Evolutionary conservation across 2,888 invertebrate genomes (phyloP).

Genomic region (Drosophila flavopinicola): DNA sequence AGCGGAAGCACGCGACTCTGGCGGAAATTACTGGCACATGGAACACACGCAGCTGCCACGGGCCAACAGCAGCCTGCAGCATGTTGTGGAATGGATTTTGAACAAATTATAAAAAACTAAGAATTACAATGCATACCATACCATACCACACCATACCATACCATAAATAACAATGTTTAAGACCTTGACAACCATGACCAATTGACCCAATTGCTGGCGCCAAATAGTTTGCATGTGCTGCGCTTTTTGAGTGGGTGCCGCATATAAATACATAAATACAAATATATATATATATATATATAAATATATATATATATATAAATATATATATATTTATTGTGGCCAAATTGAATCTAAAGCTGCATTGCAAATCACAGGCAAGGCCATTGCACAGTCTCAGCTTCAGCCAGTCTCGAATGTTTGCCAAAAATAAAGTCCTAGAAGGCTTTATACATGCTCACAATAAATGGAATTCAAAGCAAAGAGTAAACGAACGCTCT

Average conservation of each 20-base stretch:
- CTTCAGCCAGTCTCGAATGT: constrained; percentile 12
- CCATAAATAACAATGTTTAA: constrained; percentile 68
- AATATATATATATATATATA: background rate
- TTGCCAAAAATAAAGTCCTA: constrained; percentile 19
- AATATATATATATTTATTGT: constrained; percentile 9
- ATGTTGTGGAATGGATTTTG: constrained; percentile 39
- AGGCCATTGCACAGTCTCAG: constrained; percentile 27
- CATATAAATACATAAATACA: background rate
- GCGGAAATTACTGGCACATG: constrained; percentile 73
- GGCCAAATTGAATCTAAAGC: constrained; percentile 69
- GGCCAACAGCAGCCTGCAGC: constrained; percentile 12
- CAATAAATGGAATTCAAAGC: constrained; percentile 11
- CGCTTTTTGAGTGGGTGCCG: constrained; percentile 36
- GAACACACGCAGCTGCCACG: constrained; percentile 57
- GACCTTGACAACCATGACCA: constrained; percentile 76
- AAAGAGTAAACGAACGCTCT: constrained; percentile 20
- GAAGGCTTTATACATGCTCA: constrained; percentile 1
- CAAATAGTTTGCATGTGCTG: constrained; percentile 60
- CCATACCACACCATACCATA: constrained; percentile 69
- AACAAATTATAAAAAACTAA: constrained; percentile 60
- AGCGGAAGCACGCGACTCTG: constrained; percentile 73
- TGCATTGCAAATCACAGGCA: constrained; percentile 42
- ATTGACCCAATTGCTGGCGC: constrained; percentile 69
- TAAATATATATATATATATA: constrained; percentile 19
- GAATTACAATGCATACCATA: constrained; percentile 66